Conservation (phyloP, 2,113 vertebrate species). For the Collichthys lucidus region DNA sequence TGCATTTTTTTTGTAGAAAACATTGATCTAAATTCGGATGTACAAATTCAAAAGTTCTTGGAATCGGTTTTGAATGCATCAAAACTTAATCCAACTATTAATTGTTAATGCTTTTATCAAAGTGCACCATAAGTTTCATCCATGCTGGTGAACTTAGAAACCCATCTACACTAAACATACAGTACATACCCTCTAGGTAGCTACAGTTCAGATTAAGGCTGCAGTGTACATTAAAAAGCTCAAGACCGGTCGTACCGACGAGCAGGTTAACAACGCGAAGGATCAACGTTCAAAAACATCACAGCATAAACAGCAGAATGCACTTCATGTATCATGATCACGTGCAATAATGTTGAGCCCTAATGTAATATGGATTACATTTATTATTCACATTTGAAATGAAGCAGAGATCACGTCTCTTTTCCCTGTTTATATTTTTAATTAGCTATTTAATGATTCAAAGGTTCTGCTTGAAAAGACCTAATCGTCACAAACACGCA, state of each 20-base stretch:
- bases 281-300: not conserved
- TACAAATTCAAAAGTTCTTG: slow-evolving; percentile 50
- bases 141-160: slow-evolving; percentile 48
- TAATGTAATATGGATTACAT: slow-evolving; percentile 2
- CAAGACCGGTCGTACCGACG: not conserved
- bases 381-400: slow-evolving; percentile 42
- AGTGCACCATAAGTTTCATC: slow-evolving; percentile 27
- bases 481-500: not conserved
- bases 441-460: slow-evolving; percentile 9
- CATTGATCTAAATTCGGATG: slow-evolving; percentile 31
- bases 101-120: slow-evolving; percentile 47
- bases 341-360: slow-evolving; percentile 17
- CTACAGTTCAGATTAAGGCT: slow-evolving; percentile 13
- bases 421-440: not conserved
- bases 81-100: slow-evolving; percentile 36
- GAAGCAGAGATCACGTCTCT: not conserved
- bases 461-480: not conserved
- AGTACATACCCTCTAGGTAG: not conserved
- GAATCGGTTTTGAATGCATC: slow-evolving; percentile 17
- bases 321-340: slow-evolving; percentile 7
- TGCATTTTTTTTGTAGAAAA: slow-evolving; percentile 37
- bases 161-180: slow-evolving; percentile 6
- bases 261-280: not conserved
- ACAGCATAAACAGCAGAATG: slow-evolving; percentile 20
- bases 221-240: slow-evolving; percentile 1